phyloP scores from a whole-genome alignment of 2,797 vertebrate species.

The Cacajao melanocephalus region DNA sequence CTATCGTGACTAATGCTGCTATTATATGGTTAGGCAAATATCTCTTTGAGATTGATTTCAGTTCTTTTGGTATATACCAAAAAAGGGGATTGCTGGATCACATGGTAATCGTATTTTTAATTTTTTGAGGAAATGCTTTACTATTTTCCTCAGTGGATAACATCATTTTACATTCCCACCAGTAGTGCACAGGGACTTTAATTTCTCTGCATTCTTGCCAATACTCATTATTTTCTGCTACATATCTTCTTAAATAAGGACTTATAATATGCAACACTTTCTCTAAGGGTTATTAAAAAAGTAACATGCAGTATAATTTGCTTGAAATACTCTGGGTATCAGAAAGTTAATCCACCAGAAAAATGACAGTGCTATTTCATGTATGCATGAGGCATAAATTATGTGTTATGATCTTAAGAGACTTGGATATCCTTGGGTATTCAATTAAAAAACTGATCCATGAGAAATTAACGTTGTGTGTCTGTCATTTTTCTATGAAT shows the following conservation, averaged over 20 bases:
- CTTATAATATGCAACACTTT: neutral
- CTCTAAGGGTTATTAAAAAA: neutral
- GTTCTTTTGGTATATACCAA: neutral
- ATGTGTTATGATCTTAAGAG: neutral
- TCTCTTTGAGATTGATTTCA: neutral
- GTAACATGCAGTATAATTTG: neutral
- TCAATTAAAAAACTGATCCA: neutral
- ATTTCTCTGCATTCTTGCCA: neutral
- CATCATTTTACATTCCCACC: neutral
- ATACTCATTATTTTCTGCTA: neutral
- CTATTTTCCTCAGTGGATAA: neutral
- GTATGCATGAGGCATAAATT: neutral
- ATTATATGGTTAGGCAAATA: neutral
- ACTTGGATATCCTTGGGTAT: neutral
- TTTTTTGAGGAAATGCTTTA: neutral
- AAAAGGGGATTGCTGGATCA: neutral
- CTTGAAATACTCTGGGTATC: slow-evolving; percentile 1
- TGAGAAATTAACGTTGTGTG: neutral
- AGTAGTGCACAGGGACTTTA: neutral
- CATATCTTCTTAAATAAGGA: neutral
- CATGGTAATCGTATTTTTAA: neutral
- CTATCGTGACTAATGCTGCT: neutral
- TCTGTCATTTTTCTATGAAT: slow-evolving; percentile 18
- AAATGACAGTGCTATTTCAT: neutral
- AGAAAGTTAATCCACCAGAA: neutral